phyloP scores from a whole-genome alignment of 2,113 vertebrate species.

The Tupaia tana region DNA sequence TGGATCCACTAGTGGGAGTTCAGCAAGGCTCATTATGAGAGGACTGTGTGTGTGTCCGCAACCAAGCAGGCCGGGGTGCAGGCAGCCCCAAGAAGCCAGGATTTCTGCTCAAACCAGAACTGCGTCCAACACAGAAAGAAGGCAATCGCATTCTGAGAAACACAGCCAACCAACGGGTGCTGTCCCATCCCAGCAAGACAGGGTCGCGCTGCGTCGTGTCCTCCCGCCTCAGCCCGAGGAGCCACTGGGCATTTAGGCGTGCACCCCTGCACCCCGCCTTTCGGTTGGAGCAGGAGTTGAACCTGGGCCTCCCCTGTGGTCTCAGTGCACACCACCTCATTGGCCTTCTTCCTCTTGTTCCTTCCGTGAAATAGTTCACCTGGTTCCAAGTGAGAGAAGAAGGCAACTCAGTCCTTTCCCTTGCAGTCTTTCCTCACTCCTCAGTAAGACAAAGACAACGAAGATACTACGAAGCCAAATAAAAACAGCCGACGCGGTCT shows the following conservation, averaged over 20 bases:
- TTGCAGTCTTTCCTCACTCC: background rate
- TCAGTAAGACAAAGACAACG: background rate
- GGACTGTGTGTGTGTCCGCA: background rate
- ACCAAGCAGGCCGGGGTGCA: rapidly evolving
- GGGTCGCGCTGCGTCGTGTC: too few relatives aligned
- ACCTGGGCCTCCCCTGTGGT: too few relatives aligned
- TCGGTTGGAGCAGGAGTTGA: too few relatives aligned
- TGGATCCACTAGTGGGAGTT: background rate
- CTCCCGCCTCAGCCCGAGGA: too few relatives aligned
- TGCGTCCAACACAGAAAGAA: background rate
- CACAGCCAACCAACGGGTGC: background rate
- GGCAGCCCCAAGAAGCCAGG: too few relatives aligned
- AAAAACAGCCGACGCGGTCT: background rate
- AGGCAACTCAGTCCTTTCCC: background rate
- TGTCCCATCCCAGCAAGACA: too few relatives aligned
- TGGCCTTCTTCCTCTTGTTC: background rate
- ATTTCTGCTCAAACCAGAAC: background rate
- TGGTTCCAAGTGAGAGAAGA: background rate
- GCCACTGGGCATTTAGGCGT: too few relatives aligned
- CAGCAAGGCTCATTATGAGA: background rate
- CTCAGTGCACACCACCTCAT: too few relatives aligned
- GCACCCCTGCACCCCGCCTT: too few relatives aligned
- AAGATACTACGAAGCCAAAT: background rate
- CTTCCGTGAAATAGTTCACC: background rate
- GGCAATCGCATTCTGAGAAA: background rate